Conservation (phyloP, 2,797 vertebrate genomes). For the Thamnophis elegans region DNA sequence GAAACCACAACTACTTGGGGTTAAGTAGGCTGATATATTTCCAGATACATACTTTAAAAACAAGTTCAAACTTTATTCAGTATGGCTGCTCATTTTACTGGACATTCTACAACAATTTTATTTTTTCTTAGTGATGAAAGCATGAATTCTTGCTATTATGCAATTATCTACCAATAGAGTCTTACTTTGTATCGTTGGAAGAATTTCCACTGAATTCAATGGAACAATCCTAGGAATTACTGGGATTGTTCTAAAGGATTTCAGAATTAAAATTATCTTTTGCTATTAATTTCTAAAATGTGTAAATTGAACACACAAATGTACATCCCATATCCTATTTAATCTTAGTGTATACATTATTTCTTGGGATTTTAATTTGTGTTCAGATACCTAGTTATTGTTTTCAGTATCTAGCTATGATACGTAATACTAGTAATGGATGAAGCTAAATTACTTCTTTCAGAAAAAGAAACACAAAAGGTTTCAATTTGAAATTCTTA, state of each 20-base stretch:
- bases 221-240: neutral
- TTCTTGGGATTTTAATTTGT: slow-evolving; percentile 16
- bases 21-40: neutral
- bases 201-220: neutral
- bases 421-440: neutral
- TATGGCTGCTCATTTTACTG: neutral
- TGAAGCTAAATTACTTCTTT: neutral
- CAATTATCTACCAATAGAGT: neutral
- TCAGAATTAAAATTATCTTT: neutral
- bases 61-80: neutral
- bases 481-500: neutral
- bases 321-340: neutral
- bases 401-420: neutral
- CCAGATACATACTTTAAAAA: neutral
- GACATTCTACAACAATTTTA: neutral
- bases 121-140: neutral
- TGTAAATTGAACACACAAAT: neutral
- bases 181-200: neutral
- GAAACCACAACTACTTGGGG: neutral
- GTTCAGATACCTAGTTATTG: slow-evolving; percentile 3
- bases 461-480: neutral
- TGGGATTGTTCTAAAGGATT: neutral
- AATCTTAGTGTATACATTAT: neutral
- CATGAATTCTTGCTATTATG: neutral
- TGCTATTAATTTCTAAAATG: neutral